Percentiles rank a stretch among this genome's conserved stretches.
phyloP scores from a whole-genome alignment of 2,797 vertebrate species.

The Ctenopoma kingsleyae region DNA sequence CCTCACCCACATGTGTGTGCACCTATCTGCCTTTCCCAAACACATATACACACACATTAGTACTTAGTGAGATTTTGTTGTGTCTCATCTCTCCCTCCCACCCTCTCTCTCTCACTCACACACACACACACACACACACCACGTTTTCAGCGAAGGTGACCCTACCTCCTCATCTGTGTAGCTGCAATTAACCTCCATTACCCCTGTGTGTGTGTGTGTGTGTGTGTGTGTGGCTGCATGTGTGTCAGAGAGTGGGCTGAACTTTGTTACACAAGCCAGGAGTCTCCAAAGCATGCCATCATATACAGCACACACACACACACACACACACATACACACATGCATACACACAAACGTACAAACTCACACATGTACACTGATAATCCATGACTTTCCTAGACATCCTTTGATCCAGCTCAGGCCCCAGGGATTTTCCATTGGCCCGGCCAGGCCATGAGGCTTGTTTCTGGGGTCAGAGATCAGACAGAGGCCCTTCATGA shows the following conservation, averaged over 20 bases:
- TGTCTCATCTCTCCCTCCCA: slow-evolving; percentile 12
- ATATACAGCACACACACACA: slow-evolving; percentile 21
- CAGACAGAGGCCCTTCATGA: slow-evolving; percentile 66
- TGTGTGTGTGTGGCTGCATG: slow-evolving; percentile 71
- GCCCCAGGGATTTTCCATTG: slow-evolving; percentile 71
- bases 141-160: slow-evolving; percentile 70
- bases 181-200: slow-evolving; percentile 83
- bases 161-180: slow-evolving; percentile 75
- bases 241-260: slow-evolving; percentile 39
- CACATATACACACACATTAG: slow-evolving; percentile 29
- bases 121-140: slow-evolving; percentile 11
- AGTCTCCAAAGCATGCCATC: slow-evolving; percentile 44
- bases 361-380: slow-evolving; percentile 46
- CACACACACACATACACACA: slow-evolving; percentile 13
- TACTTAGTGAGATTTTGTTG: slow-evolving; percentile 24
- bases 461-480: slow-evolving; percentile 72
- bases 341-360: slow-evolving; percentile 17
- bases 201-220: slow-evolving; percentile 43
- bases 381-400: slow-evolving; percentile 74
- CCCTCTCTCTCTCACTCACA: not conserved
- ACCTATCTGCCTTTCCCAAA: slow-evolving; percentile 28
- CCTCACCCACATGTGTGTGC: slow-evolving; percentile 20
- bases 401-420: slow-evolving; percentile 79
- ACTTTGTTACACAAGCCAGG: slow-evolving; percentile 60
- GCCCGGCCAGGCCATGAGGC: slow-evolving; percentile 61